Percentiles rank a stretch among this genome's conserved stretches.
phyloP scores from a whole-genome alignment of 2,113 vertebrate species.

The Gopherus evgoodei region DNA sequence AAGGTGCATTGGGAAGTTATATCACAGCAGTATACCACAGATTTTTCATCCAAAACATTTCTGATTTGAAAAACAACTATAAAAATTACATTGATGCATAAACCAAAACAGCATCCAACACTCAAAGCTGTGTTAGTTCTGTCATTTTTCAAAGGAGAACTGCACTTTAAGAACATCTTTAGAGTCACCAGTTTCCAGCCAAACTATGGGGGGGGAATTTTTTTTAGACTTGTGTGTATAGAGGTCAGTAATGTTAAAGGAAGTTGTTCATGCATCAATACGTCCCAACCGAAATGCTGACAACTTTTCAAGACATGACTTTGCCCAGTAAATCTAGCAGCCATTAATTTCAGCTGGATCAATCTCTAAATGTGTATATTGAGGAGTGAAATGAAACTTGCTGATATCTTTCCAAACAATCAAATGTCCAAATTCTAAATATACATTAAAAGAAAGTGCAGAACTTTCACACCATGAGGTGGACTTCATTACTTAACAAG shows the following conservation, averaged over 20 bases:
- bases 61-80: background rate
- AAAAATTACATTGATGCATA: background rate
- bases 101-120: background rate
- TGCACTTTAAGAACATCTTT: background rate
- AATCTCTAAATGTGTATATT: background rate
- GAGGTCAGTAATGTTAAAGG: background rate
- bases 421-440: background rate
- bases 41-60: background rate
- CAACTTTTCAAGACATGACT: background rate
- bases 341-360: background rate
- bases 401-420: background rate
- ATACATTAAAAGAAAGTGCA: background rate
- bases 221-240: no score
- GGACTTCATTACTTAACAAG: background rate
- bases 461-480: background rate
- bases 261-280: background rate
- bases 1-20: background rate
- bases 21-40: background rate
- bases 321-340: background rate
- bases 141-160: background rate
- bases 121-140: background rate
- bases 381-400: background rate
- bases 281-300: background rate
- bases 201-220: background rate
- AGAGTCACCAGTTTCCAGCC: background rate